Base-by-base conservation (phyloP, 2,888 invertebrate species). In the Himalopsyche tibetana region DNA sequence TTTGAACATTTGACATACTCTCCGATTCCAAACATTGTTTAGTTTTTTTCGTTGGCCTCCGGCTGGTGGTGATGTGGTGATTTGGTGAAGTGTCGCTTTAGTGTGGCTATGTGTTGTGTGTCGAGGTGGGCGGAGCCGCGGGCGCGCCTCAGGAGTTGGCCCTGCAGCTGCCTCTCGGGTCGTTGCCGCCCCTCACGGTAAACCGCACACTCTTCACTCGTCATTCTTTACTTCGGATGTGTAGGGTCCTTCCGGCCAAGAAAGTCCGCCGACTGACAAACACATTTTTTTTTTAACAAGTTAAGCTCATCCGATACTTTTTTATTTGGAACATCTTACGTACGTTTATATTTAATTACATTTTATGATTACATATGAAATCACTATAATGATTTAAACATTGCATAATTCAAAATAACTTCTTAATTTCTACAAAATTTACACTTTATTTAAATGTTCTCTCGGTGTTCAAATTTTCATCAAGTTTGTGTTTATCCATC, bases 41-140 rank as follows among this genome's bases (percentile, higher is more conserved):
- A 12, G 74, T 38, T 74, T 15, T 38, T 74, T 74, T 74, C 74
- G 74, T 28, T 2, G 74, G 74, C 74, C 12, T 19, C 74, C 12
- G 74, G 74, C 74, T 36, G 74, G 74, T 74, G 74, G 69, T 51
- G 80, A 55, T 84, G 40, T 74, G 84, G 80, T 84, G 82, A 55
- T 63, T n/a, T 80, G 56, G 84, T 79, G 74, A 45, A 79, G 42
- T 55, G 55, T 82, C 74, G 74, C 74, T 81, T 84, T 87, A 87
- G 87, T 87, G 84, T 87, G 87, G 87, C 81, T 74, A 63, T 74
- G 74, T 85, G 84, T 87, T 87, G 87, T 93, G 93, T 93, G 93
- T 93, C 92, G 93, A 94, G 94, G 94, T 94, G 93, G 94, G 90
- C 89, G 91, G 94, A 91, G 94, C 94, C 92, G 91, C 93, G 92